Evolutionary conservation across 2,888 invertebrate species (phyloP).

Genomic region (Portevinia maculata): DNA sequence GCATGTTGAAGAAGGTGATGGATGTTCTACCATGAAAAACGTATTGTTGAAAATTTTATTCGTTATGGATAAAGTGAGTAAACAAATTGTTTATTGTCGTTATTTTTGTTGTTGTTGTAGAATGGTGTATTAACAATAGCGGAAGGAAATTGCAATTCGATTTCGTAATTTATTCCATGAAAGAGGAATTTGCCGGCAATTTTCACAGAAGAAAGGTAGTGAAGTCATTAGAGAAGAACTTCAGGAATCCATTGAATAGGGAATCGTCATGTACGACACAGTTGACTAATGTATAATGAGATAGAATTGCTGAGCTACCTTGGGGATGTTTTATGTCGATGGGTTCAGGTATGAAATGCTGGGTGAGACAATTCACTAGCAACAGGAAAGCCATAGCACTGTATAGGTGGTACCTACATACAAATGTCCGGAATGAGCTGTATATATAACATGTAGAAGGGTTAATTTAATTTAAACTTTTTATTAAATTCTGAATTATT

Average conservation of each 20-base stretch:
- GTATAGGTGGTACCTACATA: too few species aligned
- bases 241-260: slow-evolving; percentile 18
- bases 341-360: not conserved
- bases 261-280: not conserved
- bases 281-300: slow-evolving; percentile 39
- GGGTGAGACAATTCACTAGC: too few species aligned
- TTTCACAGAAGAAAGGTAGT: not conserved
- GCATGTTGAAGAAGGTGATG: not conserved
- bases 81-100: slow-evolving; percentile 45
- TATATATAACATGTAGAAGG: too few species aligned
- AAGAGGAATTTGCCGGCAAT: slow-evolving; percentile 20
- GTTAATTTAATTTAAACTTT: too few species aligned
- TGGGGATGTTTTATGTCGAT: not conserved
- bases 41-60: slow-evolving; percentile 37
- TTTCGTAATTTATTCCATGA: slow-evolving; percentile 29
- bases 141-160: slow-evolving; percentile 60
- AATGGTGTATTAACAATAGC: slow-evolving; percentile 48
- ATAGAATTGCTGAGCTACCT: not conserved
- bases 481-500: too few species aligned
- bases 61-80: slow-evolving; percentile 52
- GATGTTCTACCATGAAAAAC: slow-evolving; percentile 26
- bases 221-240: slow-evolving; percentile 42
- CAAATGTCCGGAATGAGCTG: too few species aligned
- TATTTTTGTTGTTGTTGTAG: slow-evolving; percentile 25
- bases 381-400: too few species aligned